Evolutionary conservation across 2,797 vertebrate species (phyloP).

Genomic region (Leptodactylus fallax): DNA sequence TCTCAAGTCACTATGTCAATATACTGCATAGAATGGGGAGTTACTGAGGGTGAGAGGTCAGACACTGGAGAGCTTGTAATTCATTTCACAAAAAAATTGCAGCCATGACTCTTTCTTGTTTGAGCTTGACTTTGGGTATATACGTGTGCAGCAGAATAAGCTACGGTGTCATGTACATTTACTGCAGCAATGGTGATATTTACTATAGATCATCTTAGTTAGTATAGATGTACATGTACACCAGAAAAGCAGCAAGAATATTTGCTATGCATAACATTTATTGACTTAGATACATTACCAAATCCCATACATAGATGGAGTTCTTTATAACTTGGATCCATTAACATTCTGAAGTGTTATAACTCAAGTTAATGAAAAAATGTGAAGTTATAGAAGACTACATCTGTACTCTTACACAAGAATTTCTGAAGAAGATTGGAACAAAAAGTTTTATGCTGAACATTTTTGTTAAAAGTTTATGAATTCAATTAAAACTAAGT

Average conservation of each 20-base stretch:
- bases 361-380: too few species aligned
- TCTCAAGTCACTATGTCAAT: constrained; percentile 53
- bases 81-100: constrained; percentile 56
- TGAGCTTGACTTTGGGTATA: constrained; percentile 30
- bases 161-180: constrained; percentile 28
- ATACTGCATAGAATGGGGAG: constrained; percentile 53
- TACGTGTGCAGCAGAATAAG: constrained; percentile 3
- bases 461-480: too few species aligned
- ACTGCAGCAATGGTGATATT: constrained; percentile 3
- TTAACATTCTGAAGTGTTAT: too few species aligned
- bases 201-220: constrained; percentile 16
- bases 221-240: background rate
- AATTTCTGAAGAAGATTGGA: background rate
- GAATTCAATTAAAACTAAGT: too few species aligned
- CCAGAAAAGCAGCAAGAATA: background rate
- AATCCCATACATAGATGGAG: too few species aligned
- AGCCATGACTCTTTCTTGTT: constrained; percentile 34
- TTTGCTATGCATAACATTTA: too few species aligned
- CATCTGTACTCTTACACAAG: background rate
- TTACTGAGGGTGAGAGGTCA: constrained; percentile 46
- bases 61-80: constrained; percentile 44
- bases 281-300: too few species aligned
- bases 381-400: too few species aligned
- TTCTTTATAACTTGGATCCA: too few species aligned
- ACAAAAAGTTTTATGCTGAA: background rate